Base-by-base conservation (phyloP, 2,797 vertebrate genomes). In the Leucoraja ocellata region DNA sequence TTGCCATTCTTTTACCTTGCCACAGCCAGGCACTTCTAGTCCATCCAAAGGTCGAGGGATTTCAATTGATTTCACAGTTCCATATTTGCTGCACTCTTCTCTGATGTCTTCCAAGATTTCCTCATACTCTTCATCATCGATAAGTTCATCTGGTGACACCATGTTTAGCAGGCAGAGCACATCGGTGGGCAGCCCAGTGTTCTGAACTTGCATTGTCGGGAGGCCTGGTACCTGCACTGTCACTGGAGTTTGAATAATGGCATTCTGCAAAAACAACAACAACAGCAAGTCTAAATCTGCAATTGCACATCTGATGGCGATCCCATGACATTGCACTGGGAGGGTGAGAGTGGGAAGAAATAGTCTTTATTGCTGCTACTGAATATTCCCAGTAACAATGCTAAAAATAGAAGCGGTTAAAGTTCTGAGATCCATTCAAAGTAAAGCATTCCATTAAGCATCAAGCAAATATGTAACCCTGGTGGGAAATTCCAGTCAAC, bases 111-210 rank as follows among this genome's bases (percentile, higher is more conserved):
- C 96, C 94, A 97, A 95, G 94, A 97, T 97, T 95, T 97, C 97
- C 95, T 97, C 96, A 18, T 97, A 97, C 95, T 97, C 97, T 46
- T 97, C 96, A 10, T 97, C 96, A 0, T 97, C 97, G 94, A 96
- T 95, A 95, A 97, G 96, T 94, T 97, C 97, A 94, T 97, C 97
- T 0, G 97, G 95, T 96, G 97, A 96, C 94, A 97, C 96, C 97
- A 97, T 97, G 95, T 97, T 97, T 94, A 97, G 96, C 68, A 97
- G 96, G 94, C 97, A 97, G 93, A 97, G 94, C 94, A 97, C 97
- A 95, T 97, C 95, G 0, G 97, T 97, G 93, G 97, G 96, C 93
- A 96, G 54, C 84, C 95, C 95, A 0, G 95, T 96, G 94, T 94
- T 96, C 94, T 97, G 93, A 83, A 92, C 86, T 78, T 93, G 97